Conservation (phyloP, 2,888 invertebrate species). For the Ischnura elegans region DNA sequence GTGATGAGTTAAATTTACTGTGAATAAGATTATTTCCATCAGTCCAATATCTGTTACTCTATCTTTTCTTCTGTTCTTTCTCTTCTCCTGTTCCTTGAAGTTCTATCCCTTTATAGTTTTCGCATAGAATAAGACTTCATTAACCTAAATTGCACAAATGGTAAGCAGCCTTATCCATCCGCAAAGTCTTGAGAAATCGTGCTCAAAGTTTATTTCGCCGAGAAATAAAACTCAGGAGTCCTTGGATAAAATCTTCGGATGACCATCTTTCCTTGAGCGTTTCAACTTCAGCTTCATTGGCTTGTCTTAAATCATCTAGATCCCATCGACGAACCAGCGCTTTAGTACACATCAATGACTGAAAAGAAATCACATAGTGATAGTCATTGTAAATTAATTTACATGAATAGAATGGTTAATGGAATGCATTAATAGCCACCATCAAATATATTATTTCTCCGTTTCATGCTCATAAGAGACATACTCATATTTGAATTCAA, state of each 20-base stretch:
- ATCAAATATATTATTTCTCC: neutral
- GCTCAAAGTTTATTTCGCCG: slow-evolving; percentile 71
- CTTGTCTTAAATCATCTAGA: slow-evolving; percentile 82
- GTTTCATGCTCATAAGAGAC: neutral
- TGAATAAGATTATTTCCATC: too few species aligned
- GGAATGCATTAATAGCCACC: too few species aligned
- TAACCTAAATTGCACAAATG: too few species aligned
- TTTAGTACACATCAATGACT: slow-evolving; percentile 86
- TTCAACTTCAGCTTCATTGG: slow-evolving; percentile 85
- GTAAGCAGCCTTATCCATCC: neutral
- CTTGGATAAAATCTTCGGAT: slow-evolving; percentile 84
- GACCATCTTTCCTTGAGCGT: slow-evolving; percentile 83
- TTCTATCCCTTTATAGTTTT: too few species aligned
- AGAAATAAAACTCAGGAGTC: slow-evolving; percentile 80
- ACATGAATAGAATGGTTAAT: neutral
- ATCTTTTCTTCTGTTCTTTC: too few species aligned
- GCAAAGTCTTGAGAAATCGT: neutral
- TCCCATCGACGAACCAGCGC: slow-evolving; percentile 83
- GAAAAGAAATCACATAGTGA: slow-evolving; percentile 72
- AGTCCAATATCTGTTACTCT: too few species aligned
- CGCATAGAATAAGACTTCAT: too few species aligned
- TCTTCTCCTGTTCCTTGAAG: too few species aligned
- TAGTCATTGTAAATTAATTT: slow-evolving; percentile 21
- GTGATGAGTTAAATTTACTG: too few species aligned
- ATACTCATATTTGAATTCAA: too few species aligned